Base-by-base conservation (phyloP, 2,888 invertebrate genomes). In the Eumacrocentrus americanus region DNA sequence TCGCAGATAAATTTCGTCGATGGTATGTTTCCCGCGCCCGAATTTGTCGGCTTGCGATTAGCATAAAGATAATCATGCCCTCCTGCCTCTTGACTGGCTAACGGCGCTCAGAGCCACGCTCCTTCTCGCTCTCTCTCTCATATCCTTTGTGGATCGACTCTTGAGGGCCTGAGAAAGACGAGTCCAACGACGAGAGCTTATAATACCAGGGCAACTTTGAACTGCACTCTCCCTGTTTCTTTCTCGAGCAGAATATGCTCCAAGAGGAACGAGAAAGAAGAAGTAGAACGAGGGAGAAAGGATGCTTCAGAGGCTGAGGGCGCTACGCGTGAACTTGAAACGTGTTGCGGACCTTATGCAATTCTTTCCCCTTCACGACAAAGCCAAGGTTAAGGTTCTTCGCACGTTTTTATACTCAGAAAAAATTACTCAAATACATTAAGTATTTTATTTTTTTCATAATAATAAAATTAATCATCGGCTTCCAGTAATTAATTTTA, bases 311-410 rank as follows among this genome's bases (percentile, higher is more conserved):
- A 37, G 59, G 58, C 51, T 53, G 48, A 34, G 55, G 37, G 54
- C 20, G 25, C 50, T 55, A n/a, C n/a, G 56, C 55, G 59, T 58
- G 58, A 62, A 57, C 60, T 55, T 61, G 57, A 62, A 59, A 67
- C 67, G 68, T 64, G 57, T 65, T 53, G 52, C 22, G 50, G 65
- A 67, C 67, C 73, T 76, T 75, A 77, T 70, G 74, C 75, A 77
- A 76, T 67, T 66, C 72, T 70, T 69, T 71, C 34, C 53, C 50
- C 44, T 44, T 37, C 67, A 65, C 67, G 68, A 65, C 11, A 46
- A 72, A 71, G 57, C 48, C 76, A 76, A 76, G 75, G 75, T 74
- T 73, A 75, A 76, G 76, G 76, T 72, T 72, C 62, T 52, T 57
- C 42, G 63, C 57, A 81, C 16, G 29, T 53, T 29, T 23, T 47